Conservation (phyloP, 2,797 vertebrate genomes). For the Etheostoma nigrum region DNA sequence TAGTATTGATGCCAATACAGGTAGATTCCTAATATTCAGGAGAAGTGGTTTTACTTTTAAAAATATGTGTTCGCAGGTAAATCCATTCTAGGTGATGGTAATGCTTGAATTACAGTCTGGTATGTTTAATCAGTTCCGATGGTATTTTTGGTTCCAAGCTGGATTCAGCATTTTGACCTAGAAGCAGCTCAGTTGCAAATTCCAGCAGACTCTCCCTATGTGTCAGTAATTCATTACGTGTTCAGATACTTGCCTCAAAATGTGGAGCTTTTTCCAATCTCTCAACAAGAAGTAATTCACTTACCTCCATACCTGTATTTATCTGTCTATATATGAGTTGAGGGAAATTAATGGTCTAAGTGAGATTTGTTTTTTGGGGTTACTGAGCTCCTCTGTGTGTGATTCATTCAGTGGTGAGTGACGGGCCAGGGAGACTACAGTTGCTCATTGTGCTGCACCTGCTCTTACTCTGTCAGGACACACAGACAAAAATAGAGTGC, state of each 20-base stretch:
- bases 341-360: not conserved
- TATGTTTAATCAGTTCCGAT: not conserved
- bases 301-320: not conserved
- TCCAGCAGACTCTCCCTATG: not conserved
- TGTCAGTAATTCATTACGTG: not conserved
- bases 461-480: conserved; percentile 77
- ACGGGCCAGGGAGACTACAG: conserved; percentile 56
- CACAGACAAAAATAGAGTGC: conserved; percentile 81
- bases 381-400: conserved; percentile 23
- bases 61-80: not conserved
- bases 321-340: not conserved
- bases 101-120: not conserved
- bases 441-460: conserved; percentile 85
- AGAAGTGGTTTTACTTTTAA: not conserved
- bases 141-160: not conserved
- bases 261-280: not conserved
- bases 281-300: not conserved
- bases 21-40: not conserved
- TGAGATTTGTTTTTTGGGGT: conserved; percentile 10
- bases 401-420: conserved; percentile 51
- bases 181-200: not conserved
- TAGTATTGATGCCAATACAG: not conserved
- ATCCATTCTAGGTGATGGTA: not conserved
- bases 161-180: not conserved
- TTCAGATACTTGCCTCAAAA: conserved; percentile 7